phyloP scores from a whole-genome alignment of 2,888 invertebrate species.

The Rhamphomyia laevipes region DNA sequence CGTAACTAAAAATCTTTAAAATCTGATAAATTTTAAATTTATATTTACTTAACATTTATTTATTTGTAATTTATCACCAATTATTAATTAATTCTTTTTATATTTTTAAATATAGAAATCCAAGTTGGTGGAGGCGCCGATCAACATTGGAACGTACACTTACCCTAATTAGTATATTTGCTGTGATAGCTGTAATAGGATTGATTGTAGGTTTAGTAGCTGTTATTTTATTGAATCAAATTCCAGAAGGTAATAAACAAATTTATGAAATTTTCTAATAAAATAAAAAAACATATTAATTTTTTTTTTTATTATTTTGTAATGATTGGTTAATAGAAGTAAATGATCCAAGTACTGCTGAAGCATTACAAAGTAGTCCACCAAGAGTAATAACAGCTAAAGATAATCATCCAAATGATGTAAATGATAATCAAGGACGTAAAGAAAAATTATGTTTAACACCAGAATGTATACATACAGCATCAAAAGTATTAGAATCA shows the following conservation, averaged over 20 bases:
- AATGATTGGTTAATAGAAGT: constrained; percentile 12
- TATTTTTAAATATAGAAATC: constrained; percentile 53
- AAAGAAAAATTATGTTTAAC: constrained; percentile 50
- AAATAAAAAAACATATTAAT: neutral
- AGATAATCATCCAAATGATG: constrained; percentile 17
- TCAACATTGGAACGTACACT: constrained; percentile 60
- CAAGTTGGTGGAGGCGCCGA: constrained; percentile 70
- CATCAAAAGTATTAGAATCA: constrained; percentile 51
- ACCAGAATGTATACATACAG: constrained; percentile 67
- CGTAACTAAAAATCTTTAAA: no score
- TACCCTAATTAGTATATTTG: constrained; percentile 45
- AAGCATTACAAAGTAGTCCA: constrained; percentile 22
- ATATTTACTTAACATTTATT: no score
- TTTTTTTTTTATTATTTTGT: no score
- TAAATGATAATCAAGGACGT: constrained; percentile 23
- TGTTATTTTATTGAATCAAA: constrained; percentile 34
- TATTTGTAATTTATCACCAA: no score
- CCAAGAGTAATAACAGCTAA: constrained; percentile 13
- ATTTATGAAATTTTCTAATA: neutral
- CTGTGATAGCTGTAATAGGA: constrained; percentile 48
- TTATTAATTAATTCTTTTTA: neutral
- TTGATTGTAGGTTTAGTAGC: constrained; percentile 50
- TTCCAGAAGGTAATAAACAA: constrained; percentile 26
- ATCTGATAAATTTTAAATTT: no score
- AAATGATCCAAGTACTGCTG: constrained; percentile 26